These are phyloP conservation scores for Corapipo altera DNA, from an alignment of 2,113 vertebrate genomes.

Conservation along the genomic window DNA sequence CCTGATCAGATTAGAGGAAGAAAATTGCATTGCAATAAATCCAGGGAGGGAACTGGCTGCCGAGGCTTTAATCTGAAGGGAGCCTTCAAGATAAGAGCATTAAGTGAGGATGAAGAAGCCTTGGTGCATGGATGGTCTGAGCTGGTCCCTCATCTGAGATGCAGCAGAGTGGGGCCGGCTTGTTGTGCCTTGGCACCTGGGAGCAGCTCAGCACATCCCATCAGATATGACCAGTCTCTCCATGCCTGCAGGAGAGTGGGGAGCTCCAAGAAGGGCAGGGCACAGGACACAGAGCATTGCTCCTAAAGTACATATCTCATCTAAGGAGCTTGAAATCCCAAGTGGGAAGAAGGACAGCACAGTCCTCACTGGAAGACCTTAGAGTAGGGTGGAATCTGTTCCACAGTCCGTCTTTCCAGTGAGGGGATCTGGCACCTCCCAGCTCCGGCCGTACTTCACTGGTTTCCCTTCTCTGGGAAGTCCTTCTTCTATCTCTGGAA, in stretches of 20 bases:
- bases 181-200: neutral
- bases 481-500: neutral
- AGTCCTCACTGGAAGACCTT: neutral
- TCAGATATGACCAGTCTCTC: neutral
- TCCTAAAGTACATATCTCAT: neutral
- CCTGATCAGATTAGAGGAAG: neutral
- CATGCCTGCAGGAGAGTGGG: neutral
- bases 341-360: neutral
- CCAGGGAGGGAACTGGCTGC: neutral
- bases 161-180: neutral
- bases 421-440: neutral
- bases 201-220: neutral
- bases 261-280: neutral
- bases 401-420: neutral
- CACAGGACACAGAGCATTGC: neutral
- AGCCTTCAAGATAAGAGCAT: conserved; percentile 45
- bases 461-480: neutral
- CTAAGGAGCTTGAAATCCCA: neutral
- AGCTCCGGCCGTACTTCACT: neutral
- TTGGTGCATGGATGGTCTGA: neutral
- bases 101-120: neutral
- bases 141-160: neutral
- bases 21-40: conserved; percentile 28
- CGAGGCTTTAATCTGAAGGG: conserved; percentile 4
- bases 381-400: neutral